Conservation (phyloP, 2,797 vertebrate species). For the Hephaestus fuliginosus region DNA sequence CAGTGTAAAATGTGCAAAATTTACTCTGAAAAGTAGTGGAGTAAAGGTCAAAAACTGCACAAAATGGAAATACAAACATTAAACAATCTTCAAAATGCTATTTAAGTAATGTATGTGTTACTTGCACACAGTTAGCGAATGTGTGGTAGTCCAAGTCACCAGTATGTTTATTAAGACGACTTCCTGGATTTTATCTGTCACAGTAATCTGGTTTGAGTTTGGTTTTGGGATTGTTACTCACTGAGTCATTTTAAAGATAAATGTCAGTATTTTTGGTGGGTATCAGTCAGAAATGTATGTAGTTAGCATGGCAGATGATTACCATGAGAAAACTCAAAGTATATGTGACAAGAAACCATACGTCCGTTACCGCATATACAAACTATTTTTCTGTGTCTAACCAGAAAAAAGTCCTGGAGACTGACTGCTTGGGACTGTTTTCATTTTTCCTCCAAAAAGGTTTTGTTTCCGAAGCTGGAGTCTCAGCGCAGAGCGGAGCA, state of each 20-base stretch:
- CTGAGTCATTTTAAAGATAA: not conserved
- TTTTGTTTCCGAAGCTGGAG: constrained; percentile 71
- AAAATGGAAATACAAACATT: not conserved
- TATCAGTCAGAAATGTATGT: not conserved
- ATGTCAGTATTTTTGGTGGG: not conserved
- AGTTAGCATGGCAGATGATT: not conserved
- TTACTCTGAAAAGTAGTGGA: not conserved
- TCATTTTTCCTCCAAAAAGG: constrained; percentile 49
- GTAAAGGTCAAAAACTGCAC: not conserved
- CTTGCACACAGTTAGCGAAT: not conserved
- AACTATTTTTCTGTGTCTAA: constrained; percentile 8
- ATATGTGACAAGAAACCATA: not conserved
- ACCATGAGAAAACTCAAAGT: not conserved
- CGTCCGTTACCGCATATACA: not conserved
- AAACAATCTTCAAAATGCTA: not conserved
- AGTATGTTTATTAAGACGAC: not conserved
- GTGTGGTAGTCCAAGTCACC: not conserved
- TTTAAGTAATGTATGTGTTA: not conserved
- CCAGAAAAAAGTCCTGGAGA: constrained; percentile 22
- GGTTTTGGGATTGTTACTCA: not conserved
- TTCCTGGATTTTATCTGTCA: not conserved
- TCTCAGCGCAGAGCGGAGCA: constrained; percentile 57
- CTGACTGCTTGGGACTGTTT: constrained; percentile 26
- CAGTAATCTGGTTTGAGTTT: not conserved
- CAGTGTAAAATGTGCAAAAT: not conserved